A percentile compares a stretch with the other conserved stretches of the same genome.
These are phyloP conservation scores for Hirtodrosophila duncani DNA, from an alignment of 2,888 invertebrate species.

Conservation along the genomic window DNA sequence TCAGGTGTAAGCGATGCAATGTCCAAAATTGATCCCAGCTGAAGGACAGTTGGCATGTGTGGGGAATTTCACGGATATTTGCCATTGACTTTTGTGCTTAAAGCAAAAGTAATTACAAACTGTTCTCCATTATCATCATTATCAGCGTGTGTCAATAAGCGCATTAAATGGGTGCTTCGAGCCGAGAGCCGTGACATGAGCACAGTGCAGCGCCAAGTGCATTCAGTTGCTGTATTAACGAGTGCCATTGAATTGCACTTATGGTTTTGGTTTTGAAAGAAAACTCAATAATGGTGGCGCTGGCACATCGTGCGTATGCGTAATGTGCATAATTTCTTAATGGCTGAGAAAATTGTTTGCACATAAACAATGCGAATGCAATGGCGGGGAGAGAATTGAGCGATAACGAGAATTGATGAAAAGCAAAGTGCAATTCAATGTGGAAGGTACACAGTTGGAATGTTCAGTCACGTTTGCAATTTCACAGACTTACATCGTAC, in stretches of 20 bases:
- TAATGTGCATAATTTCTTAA: slow-evolving; percentile 37
- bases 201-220: slow-evolving; percentile 5
- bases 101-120: slow-evolving; percentile 29
- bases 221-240: slow-evolving; percentile 28
- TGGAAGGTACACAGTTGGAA: slow-evolving; percentile 1
- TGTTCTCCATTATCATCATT: slow-evolving; percentile 34
- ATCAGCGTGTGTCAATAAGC: slow-evolving; percentile 26
- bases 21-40: too few species aligned
- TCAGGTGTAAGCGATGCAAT: slow-evolving; percentile 14
- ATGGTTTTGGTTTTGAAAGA: background rate
- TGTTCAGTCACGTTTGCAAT: too few species aligned
- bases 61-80: slow-evolving; percentile 17
- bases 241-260: slow-evolving; percentile 27
- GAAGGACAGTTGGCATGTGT: background rate
- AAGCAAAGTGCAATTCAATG: too few species aligned
- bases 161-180: too few species aligned
- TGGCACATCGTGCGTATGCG: slow-evolving; percentile 30
- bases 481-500: too few species aligned
- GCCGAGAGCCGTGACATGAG: slow-evolving; percentile 17
- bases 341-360: slow-evolving; percentile 32
- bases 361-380: slow-evolving; percentile 33
- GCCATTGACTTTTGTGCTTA: slow-evolving; percentile 7
- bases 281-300: background rate
- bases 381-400: slow-evolving; percentile 12
- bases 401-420: slow-evolving; percentile 33